Percentiles rank a stretch among this genome's conserved stretches.
Conservation (phyloP, 35 echinoderm and acorn worm genomes). For the Stichopus chloronotus region DNA sequence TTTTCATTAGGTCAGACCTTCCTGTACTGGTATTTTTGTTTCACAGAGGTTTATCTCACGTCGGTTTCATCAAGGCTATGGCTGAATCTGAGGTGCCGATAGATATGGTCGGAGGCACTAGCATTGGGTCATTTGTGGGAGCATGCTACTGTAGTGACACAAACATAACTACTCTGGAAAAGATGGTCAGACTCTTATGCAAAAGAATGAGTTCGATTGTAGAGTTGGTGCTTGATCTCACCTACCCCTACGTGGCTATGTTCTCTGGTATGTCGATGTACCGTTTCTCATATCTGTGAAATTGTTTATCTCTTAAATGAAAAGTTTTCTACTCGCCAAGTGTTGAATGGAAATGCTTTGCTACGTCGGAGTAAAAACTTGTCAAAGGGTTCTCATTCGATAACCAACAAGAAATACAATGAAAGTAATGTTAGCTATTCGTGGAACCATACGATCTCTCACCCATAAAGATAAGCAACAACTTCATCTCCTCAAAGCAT, state of each 20-base stretch:
- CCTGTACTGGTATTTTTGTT: neutral
- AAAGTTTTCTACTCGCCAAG: too few relatives aligned
- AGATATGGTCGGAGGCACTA: constrained; percentile 85
- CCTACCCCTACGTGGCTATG: constrained; percentile 89
- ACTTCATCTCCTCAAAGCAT: too few relatives aligned
- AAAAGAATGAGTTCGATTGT: constrained; percentile 75
- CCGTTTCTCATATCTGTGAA: too few relatives aligned
- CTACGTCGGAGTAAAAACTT: too few relatives aligned
- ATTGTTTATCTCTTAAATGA: too few relatives aligned
- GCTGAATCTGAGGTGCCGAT: constrained; percentile 81
- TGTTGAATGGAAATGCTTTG: too few relatives aligned
- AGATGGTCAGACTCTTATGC: constrained; percentile 60
- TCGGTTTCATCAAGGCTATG: constrained; percentile 86
- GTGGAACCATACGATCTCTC: too few relatives aligned
- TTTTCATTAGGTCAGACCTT: too few relatives aligned
- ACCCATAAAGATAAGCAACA: too few relatives aligned
- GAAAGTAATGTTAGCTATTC: too few relatives aligned
- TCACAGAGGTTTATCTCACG: constrained; percentile 80
- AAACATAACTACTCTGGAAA: constrained; percentile 55
- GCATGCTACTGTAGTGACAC: constrained; percentile 77
- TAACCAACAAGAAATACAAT: too few relatives aligned
- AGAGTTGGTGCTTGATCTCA: constrained; percentile 74
- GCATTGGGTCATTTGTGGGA: constrained; percentile 83
- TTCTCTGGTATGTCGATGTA: constrained; percentile 79
- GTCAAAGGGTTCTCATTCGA: too few relatives aligned